Evolutionary conservation across 64 coral and sea anemone genomes (phyloP).

Genomic region (Montipora efflorescens): DNA sequence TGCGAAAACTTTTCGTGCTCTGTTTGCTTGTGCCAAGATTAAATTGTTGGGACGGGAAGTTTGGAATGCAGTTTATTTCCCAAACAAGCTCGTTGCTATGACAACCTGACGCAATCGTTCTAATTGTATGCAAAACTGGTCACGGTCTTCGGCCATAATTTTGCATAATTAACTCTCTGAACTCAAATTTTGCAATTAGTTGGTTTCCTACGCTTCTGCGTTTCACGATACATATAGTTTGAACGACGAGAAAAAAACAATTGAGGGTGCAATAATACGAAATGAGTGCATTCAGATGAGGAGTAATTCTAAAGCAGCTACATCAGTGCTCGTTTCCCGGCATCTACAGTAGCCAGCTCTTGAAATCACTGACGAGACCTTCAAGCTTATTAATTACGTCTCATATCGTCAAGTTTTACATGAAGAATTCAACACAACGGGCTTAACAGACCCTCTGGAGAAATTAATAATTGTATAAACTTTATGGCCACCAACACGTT

Average conservation of each 20-base stretch:
- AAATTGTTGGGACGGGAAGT: conserved; percentile 7
- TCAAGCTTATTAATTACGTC: not conserved
- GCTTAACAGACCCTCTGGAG: not conserved
- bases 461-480: not conserved
- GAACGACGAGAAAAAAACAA: not conserved
- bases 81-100: conserved; percentile 29
- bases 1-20: not conserved
- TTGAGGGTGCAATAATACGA: not conserved
- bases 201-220: not conserved
- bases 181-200: conserved; percentile 1
- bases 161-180: conserved; percentile 59
- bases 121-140: conserved; percentile 7
- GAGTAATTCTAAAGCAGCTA: not conserved
- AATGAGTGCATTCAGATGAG: conserved; percentile 21
- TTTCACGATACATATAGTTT: not conserved
- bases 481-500: conserved; percentile 19
- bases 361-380: not conserved
- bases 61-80: conserved; percentile 50
- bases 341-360: not conserved
- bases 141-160: not conserved
- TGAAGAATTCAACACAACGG: not conserved
- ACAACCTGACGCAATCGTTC: conserved; percentile 37
- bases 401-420: not conserved
- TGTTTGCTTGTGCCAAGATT: conserved; percentile 36
- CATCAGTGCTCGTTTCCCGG: not conserved